Percentiles rank a stretch among this genome's conserved stretches.
Evolutionary conservation across 2,888 invertebrate species (phyloP).

Genomic region (Erpobdella octoculata): DNA sequence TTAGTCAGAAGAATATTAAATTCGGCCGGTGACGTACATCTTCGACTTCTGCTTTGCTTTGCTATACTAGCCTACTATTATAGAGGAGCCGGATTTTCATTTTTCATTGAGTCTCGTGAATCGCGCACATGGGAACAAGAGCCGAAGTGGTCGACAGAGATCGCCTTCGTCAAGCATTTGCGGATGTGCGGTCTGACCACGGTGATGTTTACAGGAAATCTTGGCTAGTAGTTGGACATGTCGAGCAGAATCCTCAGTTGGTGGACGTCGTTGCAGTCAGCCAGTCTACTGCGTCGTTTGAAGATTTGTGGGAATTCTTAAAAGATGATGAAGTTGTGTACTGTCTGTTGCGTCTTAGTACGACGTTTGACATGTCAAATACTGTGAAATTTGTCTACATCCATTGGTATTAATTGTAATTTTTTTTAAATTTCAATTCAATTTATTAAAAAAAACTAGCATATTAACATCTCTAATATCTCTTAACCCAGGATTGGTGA

Average conservation of each 20-base stretch:
- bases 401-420: conserved; percentile 42
- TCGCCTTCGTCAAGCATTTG: conserved; percentile 41
- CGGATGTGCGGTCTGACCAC: conserved; percentile 41
- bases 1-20: too few species aligned
- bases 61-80: too few species aligned
- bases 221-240: conserved; percentile 44
- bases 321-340: conserved; percentile 43
- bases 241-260: conserved; percentile 43
- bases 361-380: conserved; percentile 48
- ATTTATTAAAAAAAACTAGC: not conserved
- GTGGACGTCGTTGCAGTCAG: conserved; percentile 40
- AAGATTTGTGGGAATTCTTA: conserved; percentile 31
- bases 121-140: conserved; percentile 43
- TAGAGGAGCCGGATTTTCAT: too few species aligned
- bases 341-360: conserved; percentile 44
- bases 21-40: too few species aligned
- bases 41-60: too few species aligned
- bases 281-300: conserved; percentile 32
- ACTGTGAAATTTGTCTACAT: conserved; percentile 50
- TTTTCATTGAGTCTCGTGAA: not conserved
- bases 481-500: conserved; percentile 46
- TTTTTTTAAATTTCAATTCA: not conserved
- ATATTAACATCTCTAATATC: not conserved
- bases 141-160: conserved; percentile 41
- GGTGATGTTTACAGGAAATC: conserved; percentile 34